phyloP scores from a whole-genome alignment of 2,797 vertebrate species.

The Cichlasoma orientale region DNA sequence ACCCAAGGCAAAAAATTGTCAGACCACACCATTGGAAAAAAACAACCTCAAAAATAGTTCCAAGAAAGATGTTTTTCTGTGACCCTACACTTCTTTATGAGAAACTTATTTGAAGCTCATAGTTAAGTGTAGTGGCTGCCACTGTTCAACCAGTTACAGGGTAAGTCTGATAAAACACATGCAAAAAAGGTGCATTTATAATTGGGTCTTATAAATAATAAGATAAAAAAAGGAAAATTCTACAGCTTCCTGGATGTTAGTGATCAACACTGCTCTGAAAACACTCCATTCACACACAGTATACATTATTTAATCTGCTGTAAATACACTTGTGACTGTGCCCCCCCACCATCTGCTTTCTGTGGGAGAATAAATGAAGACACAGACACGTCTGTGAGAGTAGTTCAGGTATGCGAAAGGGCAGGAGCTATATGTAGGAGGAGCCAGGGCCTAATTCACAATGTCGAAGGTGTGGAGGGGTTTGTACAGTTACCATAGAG shows the following conservation, averaged over 20 bases:
- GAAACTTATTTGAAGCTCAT: not conserved
- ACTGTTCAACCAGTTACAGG: not conserved
- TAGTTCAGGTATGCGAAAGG: constrained; percentile 39
- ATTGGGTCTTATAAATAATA: not conserved
- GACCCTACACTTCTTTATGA: not conserved
- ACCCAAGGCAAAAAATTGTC: not conserved
- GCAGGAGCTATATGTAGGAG: constrained; percentile 39
- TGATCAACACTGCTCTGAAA: not conserved
- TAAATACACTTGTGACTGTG: not conserved
- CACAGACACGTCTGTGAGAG: constrained; percentile 5
- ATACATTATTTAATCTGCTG: not conserved
- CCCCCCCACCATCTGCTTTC: not conserved
- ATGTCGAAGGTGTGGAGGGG: constrained; percentile 33
- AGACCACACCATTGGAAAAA: not conserved
- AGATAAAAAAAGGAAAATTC: not conserved
- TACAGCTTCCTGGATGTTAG: not conserved
- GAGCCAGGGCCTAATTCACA: constrained; percentile 55
- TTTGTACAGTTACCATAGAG: constrained; percentile 67
- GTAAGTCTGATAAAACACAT: not conserved
- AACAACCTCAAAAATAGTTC: not conserved
- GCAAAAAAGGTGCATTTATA: not conserved
- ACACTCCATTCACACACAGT: not conserved
- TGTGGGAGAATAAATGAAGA: not conserved
- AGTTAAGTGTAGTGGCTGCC: not conserved
- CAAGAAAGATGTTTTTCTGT: not conserved